A percentile compares a stretch with the other conserved stretches of the same genome.
Conservation (phyloP, 1,140 invertebrate genomes). For the Luehdorfia chinensis region DNA sequence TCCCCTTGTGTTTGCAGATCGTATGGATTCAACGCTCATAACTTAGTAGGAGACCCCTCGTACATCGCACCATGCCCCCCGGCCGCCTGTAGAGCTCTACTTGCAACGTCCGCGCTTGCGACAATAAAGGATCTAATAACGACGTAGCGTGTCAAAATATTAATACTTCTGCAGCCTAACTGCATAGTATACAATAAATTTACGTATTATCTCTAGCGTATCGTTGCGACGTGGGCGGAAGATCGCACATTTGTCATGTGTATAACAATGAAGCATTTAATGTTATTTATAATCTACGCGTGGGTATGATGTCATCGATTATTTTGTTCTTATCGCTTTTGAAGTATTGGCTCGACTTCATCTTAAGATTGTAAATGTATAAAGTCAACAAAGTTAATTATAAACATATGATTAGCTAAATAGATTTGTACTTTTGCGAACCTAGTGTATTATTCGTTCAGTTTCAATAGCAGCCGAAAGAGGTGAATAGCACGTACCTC, state of each 20-base stretch:
- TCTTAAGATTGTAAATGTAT: neutral
- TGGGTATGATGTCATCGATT: conserved; percentile 52
- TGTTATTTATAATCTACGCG: conserved; percentile 57
- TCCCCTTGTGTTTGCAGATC: conserved; percentile 52
- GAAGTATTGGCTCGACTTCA: conserved; percentile 5
- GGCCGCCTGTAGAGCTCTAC: conserved; percentile 14
- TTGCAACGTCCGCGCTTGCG: conserved; percentile 38
- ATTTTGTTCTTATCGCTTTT: conserved; percentile 32
- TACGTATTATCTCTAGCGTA: conserved; percentile 33
- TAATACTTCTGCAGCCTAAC: conserved; percentile 59
- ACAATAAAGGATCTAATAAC: conserved; percentile 66
- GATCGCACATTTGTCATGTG: conserved; percentile 62
- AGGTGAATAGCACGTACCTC: no score
- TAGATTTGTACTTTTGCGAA: no score
- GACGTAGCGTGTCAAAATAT: conserved; percentile 66
- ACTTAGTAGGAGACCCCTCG: conserved; percentile 37
- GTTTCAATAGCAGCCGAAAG: no score
- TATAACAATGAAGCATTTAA: conserved; percentile 62
- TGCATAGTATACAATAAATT: conserved; percentile 45
- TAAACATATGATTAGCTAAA: no score
- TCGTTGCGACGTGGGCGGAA: conserved; percentile 43
- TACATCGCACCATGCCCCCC: conserved; percentile 43
- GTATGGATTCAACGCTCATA: conserved; percentile 39
- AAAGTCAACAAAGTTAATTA: no score
- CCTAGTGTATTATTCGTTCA: no score